Evolutionary conservation across 2,797 vertebrate species (phyloP), one percentile per base, ranked within the genome.

Genomic region (Oreonectes daqikongensis): DNA sequence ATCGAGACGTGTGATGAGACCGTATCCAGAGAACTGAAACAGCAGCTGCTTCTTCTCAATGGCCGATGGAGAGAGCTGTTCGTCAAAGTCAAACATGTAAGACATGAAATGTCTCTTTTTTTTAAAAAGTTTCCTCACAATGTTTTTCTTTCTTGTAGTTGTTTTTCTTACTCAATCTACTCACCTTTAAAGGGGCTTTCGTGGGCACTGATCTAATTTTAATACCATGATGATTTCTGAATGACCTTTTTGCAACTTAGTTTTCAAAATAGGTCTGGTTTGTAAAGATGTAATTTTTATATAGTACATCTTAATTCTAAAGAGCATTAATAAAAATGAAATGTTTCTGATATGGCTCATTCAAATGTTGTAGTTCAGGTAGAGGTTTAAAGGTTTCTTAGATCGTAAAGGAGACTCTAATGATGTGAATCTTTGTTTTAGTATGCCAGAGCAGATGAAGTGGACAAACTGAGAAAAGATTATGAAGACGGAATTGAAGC

Each of bases 1-100:
- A 99, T 99, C 9, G 97, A 99, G 88, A 98, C 97, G 0, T 99
- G 97, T 10, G 96, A 99, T 61, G 97, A 99, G n/a, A 92, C 93
- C 0, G 94, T 99, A 60, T 99, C 98, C 18, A 93, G 96, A 38
- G 97, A 99, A 79, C 92, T 99, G 30, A 99, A 99, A 79, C 98
- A 99, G 85, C 98, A 99, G 72, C 90, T 99, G 63, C 90, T 99
- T 0, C 87, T 99, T 17, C 92, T 99, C 14, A 99, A 99, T 24
- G 98, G 98, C 57, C 92, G 98, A 48, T 99, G 98, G 98, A 95
- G 97, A 81, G 98, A 99, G 79, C 79, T 99, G 50, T 99, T 99
- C 61, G 94, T 99, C 90, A 95, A 99, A 93, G 97, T 98, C 86
- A 99, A 99, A 84, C 96, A 99, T 87, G 98, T 98, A 90, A 59